phyloP scores from a whole-genome alignment of 2,888 invertebrate species.

The Lepetodrilus schrolli region DNA sequence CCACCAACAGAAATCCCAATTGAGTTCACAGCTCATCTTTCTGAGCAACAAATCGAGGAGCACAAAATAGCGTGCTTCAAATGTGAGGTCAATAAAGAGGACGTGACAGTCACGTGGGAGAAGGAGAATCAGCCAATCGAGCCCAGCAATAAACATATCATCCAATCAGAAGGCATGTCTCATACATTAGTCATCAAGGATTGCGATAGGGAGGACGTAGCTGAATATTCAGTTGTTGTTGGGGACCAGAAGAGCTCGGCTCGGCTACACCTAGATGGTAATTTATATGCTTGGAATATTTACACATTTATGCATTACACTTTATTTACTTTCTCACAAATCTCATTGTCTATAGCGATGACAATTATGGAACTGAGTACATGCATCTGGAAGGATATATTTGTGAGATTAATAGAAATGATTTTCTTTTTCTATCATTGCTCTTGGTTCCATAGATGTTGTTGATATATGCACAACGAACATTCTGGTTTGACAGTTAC shows the following conservation, averaged over 20 bases:
- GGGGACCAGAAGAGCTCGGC: slow-evolving; percentile 84
- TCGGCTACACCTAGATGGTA: slow-evolving; percentile 84
- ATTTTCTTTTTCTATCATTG: too few relatives aligned
- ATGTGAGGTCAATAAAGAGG: slow-evolving; percentile 70
- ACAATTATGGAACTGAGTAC: too few relatives aligned
- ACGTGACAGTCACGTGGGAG: slow-evolving; percentile 70
- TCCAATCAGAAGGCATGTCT: slow-evolving; percentile 57
- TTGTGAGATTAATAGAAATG: too few relatives aligned
- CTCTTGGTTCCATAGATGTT: too few relatives aligned
- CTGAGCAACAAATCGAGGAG: slow-evolving; percentile 65
- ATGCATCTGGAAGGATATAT: too few relatives aligned
- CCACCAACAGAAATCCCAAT: slow-evolving; percentile 62
- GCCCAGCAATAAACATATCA: slow-evolving; percentile 65
- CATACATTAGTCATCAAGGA: slow-evolving; percentile 92
- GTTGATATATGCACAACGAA: too few relatives aligned
- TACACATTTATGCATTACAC: too few relatives aligned
- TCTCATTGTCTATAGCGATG: too few relatives aligned
- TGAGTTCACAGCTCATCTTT: slow-evolving; percentile 65
- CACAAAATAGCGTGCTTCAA: slow-evolving; percentile 67
- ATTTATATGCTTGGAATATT: too few relatives aligned
- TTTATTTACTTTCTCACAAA: too few relatives aligned
- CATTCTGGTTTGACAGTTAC: too few relatives aligned
- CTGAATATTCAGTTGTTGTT: slow-evolving; percentile 86
- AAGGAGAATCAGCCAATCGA: slow-evolving; percentile 67
- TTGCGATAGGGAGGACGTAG: slow-evolving; percentile 84